A percentile compares a stretch with the other conserved stretches of the same genome.
Conservation (phyloP, 30 jellyfish, hydroid and myxozoan genomes). For the Cassiopea xamachana region DNA sequence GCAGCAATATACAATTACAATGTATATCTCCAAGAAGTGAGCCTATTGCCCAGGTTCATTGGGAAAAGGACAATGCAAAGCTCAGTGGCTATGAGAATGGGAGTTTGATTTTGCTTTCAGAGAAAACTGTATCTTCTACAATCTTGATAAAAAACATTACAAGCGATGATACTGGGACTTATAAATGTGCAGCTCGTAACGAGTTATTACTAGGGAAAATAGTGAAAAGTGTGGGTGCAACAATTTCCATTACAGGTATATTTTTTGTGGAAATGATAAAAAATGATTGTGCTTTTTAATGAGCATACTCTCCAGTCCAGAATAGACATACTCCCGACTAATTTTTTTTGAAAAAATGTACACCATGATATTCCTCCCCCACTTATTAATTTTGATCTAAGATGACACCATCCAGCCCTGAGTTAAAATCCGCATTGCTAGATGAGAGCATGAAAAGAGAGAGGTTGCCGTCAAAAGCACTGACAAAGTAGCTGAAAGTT, state of each 20-base stretch:
- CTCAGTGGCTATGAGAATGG: conserved; percentile 59
- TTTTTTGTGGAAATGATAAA: not conserved
- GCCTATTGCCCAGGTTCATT: conserved; percentile 68
- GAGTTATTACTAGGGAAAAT: conserved; percentile 29
- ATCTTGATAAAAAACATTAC: conserved; percentile 38
- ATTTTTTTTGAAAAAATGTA: too few relatives aligned
- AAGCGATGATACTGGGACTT: conserved; percentile 53
- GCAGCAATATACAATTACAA: conserved; percentile 50
- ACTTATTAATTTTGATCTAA: too few relatives aligned
- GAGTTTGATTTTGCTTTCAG: not conserved
- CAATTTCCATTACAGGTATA: conserved; percentile 67
- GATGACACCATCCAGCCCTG: too few relatives aligned
- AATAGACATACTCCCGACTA: too few relatives aligned
- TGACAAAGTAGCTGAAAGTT: too few relatives aligned
- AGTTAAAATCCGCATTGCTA: too few relatives aligned
- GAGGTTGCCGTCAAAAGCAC: too few relatives aligned
- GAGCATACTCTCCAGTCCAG: too few relatives aligned
- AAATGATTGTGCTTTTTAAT: too few relatives aligned
- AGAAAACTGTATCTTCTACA: conserved; percentile 34
- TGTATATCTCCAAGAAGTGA: conserved; percentile 79
- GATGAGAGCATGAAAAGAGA: too few relatives aligned
- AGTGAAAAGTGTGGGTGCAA: conserved; percentile 44
- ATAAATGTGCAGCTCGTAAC: conserved; percentile 67
- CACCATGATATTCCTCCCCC: too few relatives aligned
- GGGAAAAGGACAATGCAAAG: conserved; percentile 71